Base-by-base conservation (phyloP, 2,888 invertebrate genomes). In the Xanthostigma xanthostigma region DNA sequence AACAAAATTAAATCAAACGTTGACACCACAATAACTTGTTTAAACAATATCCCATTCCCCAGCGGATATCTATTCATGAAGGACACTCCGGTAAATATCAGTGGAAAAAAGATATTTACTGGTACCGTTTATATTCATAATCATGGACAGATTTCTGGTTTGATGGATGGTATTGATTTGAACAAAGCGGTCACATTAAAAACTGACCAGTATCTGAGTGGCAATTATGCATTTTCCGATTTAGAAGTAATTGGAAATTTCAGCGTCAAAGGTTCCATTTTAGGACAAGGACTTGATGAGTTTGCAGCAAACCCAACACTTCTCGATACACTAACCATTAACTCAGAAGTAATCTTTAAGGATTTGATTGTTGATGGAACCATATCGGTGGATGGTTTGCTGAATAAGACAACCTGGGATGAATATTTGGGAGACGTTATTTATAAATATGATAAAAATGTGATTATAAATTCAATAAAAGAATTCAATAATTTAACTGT, bases 291-390 rank as follows among this genome's bases (percentile, higher is more conserved):
- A 48, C 51, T 66, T 0, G 61, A 64, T n/a, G 62, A 68, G 9
- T 65, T 69, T 39, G 56, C 70, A 1, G 55, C 65, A 9, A 74
- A 73, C 60, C 70, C 71, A 38, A 67, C 68, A 1, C 53, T 78
- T 2, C 52, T 61, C n/a, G 68, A 74, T 37, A 60, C 66, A 0
- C 61, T 61, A 1, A 50, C 56, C 1, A 60, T 75, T 1, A 59
- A 59, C 5, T 63, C 73, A 1, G 64, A 66, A 37, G 68, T 71
- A 5, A 62, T 67, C 50, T 75, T 79, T 49, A 59, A 59, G 9
- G 58, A 70, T 41, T 58, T 79, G 9, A 60, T 67, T 54, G 69
- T 79, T 0, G 59, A 66, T 9, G 79, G 78, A 8, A 58, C 66
- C 1, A 55, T 79, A 13, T 59, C 62, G 12, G 53, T 79, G 5